Conservation (phyloP, 2,113 vertebrate species). For the Nothoprocta perdicaria region DNA sequence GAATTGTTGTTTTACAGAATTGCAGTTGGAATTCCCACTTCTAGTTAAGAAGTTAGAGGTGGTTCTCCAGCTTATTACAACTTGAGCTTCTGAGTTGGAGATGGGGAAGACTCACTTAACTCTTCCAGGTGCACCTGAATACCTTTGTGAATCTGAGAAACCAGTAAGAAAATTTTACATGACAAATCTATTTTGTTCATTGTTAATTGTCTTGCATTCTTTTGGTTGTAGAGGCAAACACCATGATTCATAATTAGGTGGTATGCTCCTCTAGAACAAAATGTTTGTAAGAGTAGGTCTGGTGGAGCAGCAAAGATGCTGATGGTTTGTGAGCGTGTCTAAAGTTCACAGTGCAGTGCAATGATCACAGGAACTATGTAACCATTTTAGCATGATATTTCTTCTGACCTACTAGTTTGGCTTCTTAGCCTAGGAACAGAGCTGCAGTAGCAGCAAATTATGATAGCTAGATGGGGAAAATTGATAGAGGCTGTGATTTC, state of each 20-base stretch:
- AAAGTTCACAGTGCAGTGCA: not conserved
- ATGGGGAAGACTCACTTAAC: not conserved
- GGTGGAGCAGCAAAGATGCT: not conserved
- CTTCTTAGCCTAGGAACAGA: not conserved
- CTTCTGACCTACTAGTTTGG: not conserved
- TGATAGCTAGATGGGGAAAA: not conserved
- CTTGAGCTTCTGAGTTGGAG: not conserved
- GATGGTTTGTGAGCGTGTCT: not conserved
- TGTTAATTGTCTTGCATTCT: not conserved
- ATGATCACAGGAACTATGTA: accelerated
- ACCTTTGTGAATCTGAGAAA: not conserved
- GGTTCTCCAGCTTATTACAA: not conserved
- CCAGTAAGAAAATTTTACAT: not conserved
- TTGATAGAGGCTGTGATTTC: not conserved
- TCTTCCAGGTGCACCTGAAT: not conserved
- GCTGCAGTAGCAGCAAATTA: not conserved
- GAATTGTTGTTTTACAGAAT: not conserved
- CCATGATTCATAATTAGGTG: not conserved
- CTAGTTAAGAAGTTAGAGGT: not conserved
- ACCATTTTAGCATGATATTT: not conserved
- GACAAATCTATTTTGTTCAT: not conserved
- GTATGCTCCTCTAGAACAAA: not conserved
- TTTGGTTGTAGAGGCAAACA: not conserved
- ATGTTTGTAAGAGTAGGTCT: not conserved
- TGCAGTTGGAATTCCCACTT: not conserved